A percentile compares a stretch with the other conserved stretches of the same genome.
Evolutionary conservation across 2,888 invertebrate species (phyloP).

Genomic region (Sialis fuliginosa): DNA sequence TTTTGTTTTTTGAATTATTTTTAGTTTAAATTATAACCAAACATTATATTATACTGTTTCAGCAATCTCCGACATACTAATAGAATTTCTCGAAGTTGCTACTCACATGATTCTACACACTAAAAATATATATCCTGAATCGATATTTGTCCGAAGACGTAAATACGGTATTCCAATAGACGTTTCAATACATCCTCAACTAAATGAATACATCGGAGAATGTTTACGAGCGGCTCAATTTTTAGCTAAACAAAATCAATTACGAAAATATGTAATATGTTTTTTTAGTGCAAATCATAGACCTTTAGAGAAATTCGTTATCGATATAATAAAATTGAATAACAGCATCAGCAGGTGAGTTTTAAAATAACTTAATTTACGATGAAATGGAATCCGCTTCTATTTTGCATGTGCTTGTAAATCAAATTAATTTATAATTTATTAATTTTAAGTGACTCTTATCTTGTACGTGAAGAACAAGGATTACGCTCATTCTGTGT

Average conservation of each 20-base stretch:
- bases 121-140: conserved; percentile 41
- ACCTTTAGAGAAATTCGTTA: conserved; percentile 28
- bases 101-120: conserved; percentile 43
- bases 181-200: conserved; percentile 42
- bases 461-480: conserved; percentile 41
- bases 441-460: conserved; percentile 28
- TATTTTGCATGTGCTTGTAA: no score
- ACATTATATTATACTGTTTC: no score
- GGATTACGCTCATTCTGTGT: conserved; percentile 40
- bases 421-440: neutral
- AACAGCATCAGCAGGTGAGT: conserved; percentile 16
- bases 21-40: no score
- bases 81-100: conserved; percentile 47
- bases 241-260: conserved; percentile 29
- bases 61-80: conserved; percentile 28
- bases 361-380: neutral
- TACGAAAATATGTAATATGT: conserved; percentile 31
- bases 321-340: conserved; percentile 22
- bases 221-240: conserved; percentile 31
- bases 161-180: conserved; percentile 43
- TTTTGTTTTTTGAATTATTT: no score
- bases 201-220: conserved; percentile 41
- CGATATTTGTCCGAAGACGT: conserved; percentile 39
- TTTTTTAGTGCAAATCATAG: conserved; percentile 27
- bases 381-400: neutral